phyloP scores from a whole-genome alignment of 1,140 invertebrate genomes.

The Antheraea pernyi region DNA sequence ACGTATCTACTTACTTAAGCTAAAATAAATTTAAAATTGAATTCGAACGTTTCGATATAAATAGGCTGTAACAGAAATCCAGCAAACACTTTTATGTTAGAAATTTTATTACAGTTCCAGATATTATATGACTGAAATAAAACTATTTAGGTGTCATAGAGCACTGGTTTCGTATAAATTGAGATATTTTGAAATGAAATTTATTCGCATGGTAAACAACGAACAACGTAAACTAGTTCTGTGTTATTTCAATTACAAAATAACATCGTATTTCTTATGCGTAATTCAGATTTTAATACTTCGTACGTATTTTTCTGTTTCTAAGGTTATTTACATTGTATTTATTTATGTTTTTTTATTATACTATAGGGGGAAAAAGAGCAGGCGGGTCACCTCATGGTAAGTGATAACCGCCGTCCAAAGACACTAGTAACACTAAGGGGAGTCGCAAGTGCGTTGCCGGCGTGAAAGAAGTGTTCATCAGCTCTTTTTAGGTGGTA shows the following conservation, averaged over 20 bases:
- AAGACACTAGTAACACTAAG: too few relatives aligned
- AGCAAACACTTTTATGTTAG: slow-evolving; percentile 12
- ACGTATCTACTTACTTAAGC: slow-evolving; percentile 5
- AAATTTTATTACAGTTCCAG: slow-evolving; percentile 10
- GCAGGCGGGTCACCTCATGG: too few relatives aligned
- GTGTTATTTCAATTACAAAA: background rate
- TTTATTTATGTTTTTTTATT: too few relatives aligned
- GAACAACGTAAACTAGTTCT: background rate
- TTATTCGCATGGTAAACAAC: slow-evolving; percentile 4
- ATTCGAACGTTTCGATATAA: slow-evolving; percentile 4
- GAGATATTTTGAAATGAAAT: slow-evolving; percentile 4
- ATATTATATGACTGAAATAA: slow-evolving; percentile 9
- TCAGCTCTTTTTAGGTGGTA: too few relatives aligned
- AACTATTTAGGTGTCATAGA: slow-evolving; percentile 9
- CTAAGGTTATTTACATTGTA: too few relatives aligned
- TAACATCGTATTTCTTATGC: background rate
- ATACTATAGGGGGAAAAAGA: too few relatives aligned
- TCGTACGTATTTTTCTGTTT: too few relatives aligned
- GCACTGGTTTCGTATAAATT: slow-evolving; percentile 4
- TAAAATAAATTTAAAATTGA: slow-evolving; percentile 11
- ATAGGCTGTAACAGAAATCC: background rate
- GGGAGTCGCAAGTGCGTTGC: too few relatives aligned
- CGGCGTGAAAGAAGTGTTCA: too few relatives aligned
- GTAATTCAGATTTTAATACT: too few relatives aligned
- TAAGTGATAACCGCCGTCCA: too few relatives aligned